phyloP scores from a whole-genome alignment of 1,140 invertebrate genomes.

The Adoxophyes honmai region DNA sequence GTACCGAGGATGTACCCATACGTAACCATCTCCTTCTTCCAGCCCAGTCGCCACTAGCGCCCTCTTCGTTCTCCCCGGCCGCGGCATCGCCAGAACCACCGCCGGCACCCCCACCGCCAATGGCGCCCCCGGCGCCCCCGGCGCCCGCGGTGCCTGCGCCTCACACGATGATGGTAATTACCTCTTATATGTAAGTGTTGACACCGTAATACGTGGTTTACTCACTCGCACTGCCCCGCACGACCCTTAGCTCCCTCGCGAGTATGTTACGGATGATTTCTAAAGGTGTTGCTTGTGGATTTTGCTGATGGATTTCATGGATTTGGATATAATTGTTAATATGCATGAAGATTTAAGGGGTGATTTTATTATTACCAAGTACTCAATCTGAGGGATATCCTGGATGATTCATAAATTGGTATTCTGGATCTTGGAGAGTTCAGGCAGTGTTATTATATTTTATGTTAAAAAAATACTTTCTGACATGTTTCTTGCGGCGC shows the following conservation, averaged over 20 bases:
- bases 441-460: no score
- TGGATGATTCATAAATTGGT: no score
- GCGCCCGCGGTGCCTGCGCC: constrained; percentile 61
- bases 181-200: constrained; percentile 83
- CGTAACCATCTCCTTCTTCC: constrained; percentile 50
- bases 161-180: constrained; percentile 82
- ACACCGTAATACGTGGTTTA: constrained; percentile 70
- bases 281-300: no score
- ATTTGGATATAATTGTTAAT: no score
- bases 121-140: constrained; percentile 64
- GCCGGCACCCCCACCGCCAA: constrained; percentile 65
- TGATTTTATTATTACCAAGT: background rate
- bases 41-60: constrained; percentile 70
- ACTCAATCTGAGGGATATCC: background rate
- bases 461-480: no score
- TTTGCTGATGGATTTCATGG: no score
- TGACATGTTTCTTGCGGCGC: no score
- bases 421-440: no score
- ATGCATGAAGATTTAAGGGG: background rate
- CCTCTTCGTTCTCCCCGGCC: constrained; percentile 65
- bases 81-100: constrained; percentile 71
- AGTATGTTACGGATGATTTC: constrained; percentile 15
- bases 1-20: no score
- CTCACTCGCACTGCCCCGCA: constrained; percentile 63
- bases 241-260: constrained; percentile 30